Conservation (phyloP, 2,113 vertebrate genomes). For the Tyrannus savana region DNA sequence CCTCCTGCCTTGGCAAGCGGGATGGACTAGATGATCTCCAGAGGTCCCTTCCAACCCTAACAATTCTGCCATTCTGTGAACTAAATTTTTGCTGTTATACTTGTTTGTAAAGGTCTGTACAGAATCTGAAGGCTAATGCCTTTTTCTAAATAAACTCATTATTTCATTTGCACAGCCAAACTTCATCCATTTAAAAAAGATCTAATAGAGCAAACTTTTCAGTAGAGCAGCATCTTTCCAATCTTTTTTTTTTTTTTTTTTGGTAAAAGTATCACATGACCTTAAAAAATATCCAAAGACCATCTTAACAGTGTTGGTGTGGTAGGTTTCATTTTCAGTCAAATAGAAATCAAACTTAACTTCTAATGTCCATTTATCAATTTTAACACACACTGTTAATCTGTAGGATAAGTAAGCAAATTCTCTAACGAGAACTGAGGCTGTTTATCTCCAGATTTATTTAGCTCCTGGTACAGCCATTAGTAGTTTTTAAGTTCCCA, state of each 20-base stretch:
- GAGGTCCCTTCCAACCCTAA: not conserved
- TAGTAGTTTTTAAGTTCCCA: not conserved
- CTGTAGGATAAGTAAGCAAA: not conserved
- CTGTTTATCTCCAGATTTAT: not conserved
- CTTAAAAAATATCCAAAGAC: not conserved
- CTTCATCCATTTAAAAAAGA: not conserved
- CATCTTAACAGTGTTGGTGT: not conserved
- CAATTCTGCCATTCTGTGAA: not conserved
- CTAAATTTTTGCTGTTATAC: not conserved
- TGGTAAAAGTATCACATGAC: too few relatives aligned
- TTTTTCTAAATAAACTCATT: not conserved
- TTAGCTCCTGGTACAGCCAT: not conserved
- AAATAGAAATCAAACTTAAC: not conserved
- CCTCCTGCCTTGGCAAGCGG: not conserved
- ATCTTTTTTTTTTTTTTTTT: not conserved
- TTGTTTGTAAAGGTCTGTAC: not conserved
- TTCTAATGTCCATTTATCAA: not conserved
- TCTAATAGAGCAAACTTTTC: not conserved
- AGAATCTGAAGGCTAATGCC: not conserved
- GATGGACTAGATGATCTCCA: not conserved
- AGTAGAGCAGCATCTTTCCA: not conserved
- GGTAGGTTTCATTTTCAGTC: not conserved
- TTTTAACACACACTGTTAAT: not conserved
- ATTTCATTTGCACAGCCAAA: not conserved
- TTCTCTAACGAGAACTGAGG: not conserved